Evolutionary conservation across 2,888 invertebrate genomes (phyloP), one percentile per base, ranked within the genome.

Genomic region (Amiota minor): DNA sequence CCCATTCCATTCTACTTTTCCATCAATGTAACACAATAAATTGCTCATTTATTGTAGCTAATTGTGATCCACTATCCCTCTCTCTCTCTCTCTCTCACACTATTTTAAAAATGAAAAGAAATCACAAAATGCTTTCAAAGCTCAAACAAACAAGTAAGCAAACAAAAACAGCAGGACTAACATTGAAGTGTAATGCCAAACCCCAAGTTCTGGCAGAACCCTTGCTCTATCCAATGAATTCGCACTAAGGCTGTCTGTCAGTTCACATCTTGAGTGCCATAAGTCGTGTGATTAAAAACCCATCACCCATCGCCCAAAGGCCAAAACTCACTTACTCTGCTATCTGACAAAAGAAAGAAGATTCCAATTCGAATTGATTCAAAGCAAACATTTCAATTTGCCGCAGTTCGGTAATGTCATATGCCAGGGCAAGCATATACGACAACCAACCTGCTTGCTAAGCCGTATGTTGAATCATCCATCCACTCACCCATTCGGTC

Each of bases 241-340:
- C 35, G 35, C 35, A 35, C 35, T 35, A 35, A 45, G 79, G 78
- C 82, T 80, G 82, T 81, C 87, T 89, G 88, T 89, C 88, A 87
- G 86, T 87, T 87, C 84, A 87, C 83, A 87, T 89, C 85, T 85
- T 83, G 88, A 88, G 89, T 89, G 89, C 87, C 89, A 89, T 89
- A 89, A 89, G 89, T 89, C 88, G 88, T 88, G 87, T 89, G 86
- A 89, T 89, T 89, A 89, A 88, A 89, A 88, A 86, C 87, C 86
- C 88, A 88, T 88, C 6, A 8, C 35, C 2, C 6, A 35, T 35
- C 83, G 88, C 84, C 85, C 80, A 80, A 82, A 85, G 81, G 82
- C 79, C 77, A 79, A 80, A 56, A 56, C 56, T 72, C 77, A 71
- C 50, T 23, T 53, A 53, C 11, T 14, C 53, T 14, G 14, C 61